phyloP scores from a whole-genome alignment of 2,797 vertebrate species.

The Bufotes viridis region DNA sequence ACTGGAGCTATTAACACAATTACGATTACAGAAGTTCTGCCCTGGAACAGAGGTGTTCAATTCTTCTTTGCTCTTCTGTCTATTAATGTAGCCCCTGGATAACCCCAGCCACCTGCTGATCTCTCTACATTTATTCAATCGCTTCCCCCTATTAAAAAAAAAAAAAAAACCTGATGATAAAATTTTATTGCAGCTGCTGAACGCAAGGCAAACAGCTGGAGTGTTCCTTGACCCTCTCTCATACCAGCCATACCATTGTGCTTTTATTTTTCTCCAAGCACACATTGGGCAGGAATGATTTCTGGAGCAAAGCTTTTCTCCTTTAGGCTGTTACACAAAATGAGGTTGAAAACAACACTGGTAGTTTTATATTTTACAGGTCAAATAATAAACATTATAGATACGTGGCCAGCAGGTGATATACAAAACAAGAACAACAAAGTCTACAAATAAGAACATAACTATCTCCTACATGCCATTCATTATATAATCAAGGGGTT shows the following conservation, averaged over 20 bases:
- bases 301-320: neutral
- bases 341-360: neutral
- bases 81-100: slow-evolving; percentile 10
- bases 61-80: slow-evolving; percentile 1
- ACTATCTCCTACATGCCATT: neutral
- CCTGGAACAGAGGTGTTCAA: slow-evolving; percentile 1
- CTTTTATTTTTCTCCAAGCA: slow-evolving; percentile 25
- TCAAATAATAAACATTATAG: neutral
- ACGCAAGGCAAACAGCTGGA: slow-evolving; percentile 49
- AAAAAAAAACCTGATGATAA: slow-evolving; percentile 46
- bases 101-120: slow-evolving; percentile 54
- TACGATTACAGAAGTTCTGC: neutral
- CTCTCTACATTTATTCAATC: slow-evolving; percentile 43
- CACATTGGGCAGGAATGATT: neutral
- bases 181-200: slow-evolving; percentile 52
- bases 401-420: neutral
- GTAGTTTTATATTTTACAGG: neutral
- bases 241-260: slow-evolving; percentile 32
- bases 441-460: neutral
- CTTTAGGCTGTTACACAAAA: neutral
- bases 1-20: neutral
- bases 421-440: neutral
- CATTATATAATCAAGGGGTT: no score
- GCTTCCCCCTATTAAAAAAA: slow-evolving; percentile 22
- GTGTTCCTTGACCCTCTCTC: slow-evolving; percentile 29